A percentile compares a stretch with the other conserved stretches of the same genome.
phyloP scores from a whole-genome alignment of 2,797 vertebrate species.

The Clarias laeviceps region DNA sequence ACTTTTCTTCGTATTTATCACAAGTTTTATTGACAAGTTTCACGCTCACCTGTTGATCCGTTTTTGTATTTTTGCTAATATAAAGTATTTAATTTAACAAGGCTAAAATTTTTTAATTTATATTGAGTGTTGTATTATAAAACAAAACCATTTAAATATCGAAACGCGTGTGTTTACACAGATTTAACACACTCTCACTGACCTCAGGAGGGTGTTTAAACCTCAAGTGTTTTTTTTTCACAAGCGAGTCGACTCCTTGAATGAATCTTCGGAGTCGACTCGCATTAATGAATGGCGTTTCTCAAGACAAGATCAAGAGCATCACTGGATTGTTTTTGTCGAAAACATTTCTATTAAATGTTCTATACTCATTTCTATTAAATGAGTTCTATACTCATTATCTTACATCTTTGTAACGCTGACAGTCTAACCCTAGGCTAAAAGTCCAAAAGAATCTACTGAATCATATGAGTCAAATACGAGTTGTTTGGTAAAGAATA shows the following conservation, averaged over 20 bases:
- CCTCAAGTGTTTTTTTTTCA: neutral
- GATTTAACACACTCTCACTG: neutral
- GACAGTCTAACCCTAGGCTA: too few relatives aligned
- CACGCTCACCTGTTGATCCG: neutral
- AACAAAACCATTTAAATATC: neutral
- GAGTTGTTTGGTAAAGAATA: neutral
- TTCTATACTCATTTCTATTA: neutral
- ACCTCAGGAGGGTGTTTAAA: neutral
- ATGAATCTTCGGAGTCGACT: slow-evolving; percentile 1
- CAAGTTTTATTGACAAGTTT: neutral
- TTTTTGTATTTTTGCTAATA: neutral
- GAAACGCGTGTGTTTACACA: neutral
- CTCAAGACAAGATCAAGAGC: neutral
- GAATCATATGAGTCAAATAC: neutral
- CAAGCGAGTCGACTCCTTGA: neutral
- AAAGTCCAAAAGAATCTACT: neutral
- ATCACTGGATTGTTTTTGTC: neutral
- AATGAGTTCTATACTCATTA: neutral
- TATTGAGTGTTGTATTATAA: neutral
- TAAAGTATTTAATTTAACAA: neutral
- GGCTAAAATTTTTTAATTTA: neutral
- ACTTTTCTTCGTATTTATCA: neutral
- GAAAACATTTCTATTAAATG: too few relatives aligned
- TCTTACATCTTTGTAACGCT: neutral
- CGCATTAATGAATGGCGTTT: neutral